Percentiles rank a stretch among this genome's conserved stretches.
These are phyloP conservation scores for Caiman crocodilus DNA, from an alignment of 2,797 vertebrate species.

Conservation along the genomic window DNA sequence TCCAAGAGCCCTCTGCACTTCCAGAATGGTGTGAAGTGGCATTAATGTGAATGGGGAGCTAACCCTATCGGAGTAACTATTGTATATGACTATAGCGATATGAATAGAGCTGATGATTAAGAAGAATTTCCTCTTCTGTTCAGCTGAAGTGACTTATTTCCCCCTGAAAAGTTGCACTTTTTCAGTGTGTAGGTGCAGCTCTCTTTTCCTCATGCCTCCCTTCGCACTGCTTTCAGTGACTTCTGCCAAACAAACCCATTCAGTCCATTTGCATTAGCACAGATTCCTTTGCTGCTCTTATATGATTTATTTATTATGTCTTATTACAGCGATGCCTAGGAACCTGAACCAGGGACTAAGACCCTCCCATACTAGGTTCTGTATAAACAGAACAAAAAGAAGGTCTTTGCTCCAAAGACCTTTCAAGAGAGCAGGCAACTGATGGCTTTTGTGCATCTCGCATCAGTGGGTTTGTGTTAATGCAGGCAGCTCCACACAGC, in stretches of 20 bases:
- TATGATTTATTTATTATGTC: too few relatives aligned
- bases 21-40: too few relatives aligned
- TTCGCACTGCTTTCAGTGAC: background rate
- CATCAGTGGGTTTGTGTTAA: background rate
- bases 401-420: background rate
- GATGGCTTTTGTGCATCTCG: background rate
- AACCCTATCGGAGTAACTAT: too few relatives aligned
- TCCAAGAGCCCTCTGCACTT: too few relatives aligned
- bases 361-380: background rate
- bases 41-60: too few relatives aligned
- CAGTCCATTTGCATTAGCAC: accelerated
- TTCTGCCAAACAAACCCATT: background rate
- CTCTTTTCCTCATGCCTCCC: background rate
- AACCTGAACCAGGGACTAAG: background rate
- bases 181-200: background rate
- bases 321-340: background rate
- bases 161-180: background rate
- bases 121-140: slow-evolving; percentile 11
- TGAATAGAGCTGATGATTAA: too few relatives aligned
- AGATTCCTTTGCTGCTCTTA: background rate
- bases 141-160: background rate
- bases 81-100: too few relatives aligned
- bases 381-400: background rate
- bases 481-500: background rate
- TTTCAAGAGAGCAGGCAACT: background rate